Evolutionary conservation across 2,113 vertebrate genomes (phyloP).

Genomic region (Columbina picui): DNA sequence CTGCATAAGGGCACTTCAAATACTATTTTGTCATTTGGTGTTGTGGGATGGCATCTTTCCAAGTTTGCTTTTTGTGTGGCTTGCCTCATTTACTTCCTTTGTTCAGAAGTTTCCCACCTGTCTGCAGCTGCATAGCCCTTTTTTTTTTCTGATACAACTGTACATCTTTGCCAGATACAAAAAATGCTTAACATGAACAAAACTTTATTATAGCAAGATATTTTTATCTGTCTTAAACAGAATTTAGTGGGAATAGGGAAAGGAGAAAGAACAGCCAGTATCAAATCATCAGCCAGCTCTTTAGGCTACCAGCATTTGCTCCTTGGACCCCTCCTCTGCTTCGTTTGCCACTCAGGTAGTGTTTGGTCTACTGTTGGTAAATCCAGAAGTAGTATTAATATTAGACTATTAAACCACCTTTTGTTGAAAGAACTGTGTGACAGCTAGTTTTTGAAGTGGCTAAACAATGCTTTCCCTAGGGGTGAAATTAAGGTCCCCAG

Average conservation of each 20-base stretch:
- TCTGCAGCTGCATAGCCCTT: background rate
- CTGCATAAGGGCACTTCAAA: background rate
- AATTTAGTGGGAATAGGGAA: background rate
- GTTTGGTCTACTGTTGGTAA: background rate
- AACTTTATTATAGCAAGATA: background rate
- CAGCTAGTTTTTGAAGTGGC: background rate
- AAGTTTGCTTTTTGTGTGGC: background rate
- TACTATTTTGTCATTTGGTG: background rate
- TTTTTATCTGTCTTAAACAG: conserved; percentile 28
- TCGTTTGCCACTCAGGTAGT: background rate
- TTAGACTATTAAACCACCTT: background rate
- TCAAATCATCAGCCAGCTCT: background rate
- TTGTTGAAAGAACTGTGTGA: background rate
- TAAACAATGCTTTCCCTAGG: background rate
- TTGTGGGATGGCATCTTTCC: background rate
- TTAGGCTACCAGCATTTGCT: background rate
- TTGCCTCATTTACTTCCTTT: background rate
- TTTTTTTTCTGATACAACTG: background rate
- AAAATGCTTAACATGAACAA: background rate
- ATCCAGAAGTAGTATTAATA: background rate
- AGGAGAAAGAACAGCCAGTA: background rate
- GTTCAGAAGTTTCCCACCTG: background rate
- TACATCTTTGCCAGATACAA: background rate
- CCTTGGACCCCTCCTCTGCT: background rate
- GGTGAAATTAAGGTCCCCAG: background rate